phyloP scores from a whole-genome alignment of 2,113 vertebrate species.

The Cinclus mexicanus region DNA sequence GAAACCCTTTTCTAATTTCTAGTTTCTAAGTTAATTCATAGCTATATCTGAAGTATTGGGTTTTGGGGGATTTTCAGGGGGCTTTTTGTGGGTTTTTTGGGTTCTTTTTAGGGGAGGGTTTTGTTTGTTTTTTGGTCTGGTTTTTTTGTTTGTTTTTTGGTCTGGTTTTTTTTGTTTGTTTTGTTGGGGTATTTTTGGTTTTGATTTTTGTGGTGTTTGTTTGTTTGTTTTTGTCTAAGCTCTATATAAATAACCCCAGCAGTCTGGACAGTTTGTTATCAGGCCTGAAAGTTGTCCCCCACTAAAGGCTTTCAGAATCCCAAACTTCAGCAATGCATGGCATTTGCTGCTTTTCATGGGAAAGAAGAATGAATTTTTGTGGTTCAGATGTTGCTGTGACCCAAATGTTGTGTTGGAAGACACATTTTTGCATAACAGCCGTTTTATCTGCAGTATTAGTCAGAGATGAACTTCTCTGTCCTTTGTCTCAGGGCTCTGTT shows the following conservation, averaged over 20 bases:
- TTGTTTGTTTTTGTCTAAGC: not conserved
- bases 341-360: not conserved
- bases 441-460: conserved; percentile 44
- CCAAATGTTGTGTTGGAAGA: conserved; percentile 10
- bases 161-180: accelerated
- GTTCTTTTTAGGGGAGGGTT: no score
- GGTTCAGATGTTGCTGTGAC: conserved; percentile 17
- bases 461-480: conserved; percentile 21
- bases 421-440: not conserved
- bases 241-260: not conserved
- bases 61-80: no score
- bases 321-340: not conserved
- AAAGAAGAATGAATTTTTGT: not conserved
- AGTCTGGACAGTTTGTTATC: not conserved
- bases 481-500: not conserved
- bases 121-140: no score
- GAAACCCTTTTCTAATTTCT: not conserved
- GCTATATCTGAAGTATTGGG: not conserved
- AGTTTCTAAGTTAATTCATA: not conserved
- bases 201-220: no score
- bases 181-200: no score
- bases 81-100: no score
- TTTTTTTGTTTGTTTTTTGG: not conserved
- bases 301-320: not conserved
- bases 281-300: not conserved